Evolutionary conservation across 64 coral and sea anemone genomes (phyloP).

Genomic region (Cladopsammia gracilis): DNA sequence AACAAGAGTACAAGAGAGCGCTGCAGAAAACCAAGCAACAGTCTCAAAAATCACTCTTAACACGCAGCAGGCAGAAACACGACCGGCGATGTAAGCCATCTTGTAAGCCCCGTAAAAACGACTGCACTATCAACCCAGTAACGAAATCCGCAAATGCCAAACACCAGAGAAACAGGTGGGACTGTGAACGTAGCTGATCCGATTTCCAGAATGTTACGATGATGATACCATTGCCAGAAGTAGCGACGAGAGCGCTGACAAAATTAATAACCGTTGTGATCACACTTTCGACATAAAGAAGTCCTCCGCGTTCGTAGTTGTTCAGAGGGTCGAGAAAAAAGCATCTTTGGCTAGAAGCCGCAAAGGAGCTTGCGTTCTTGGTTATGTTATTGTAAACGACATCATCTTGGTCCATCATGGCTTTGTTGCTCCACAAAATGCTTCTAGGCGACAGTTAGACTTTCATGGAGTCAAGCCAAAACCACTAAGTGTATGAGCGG

Average conservation of each 20-base stretch:
- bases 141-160: slow-evolving; percentile 51
- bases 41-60: slow-evolving; percentile 24
- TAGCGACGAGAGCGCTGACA: background rate
- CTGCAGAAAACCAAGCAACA: slow-evolving; percentile 64
- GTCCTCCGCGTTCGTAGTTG: background rate
- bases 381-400: background rate
- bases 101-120: slow-evolving; percentile 50
- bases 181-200: slow-evolving; percentile 29
- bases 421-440: no score
- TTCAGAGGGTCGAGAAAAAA: slow-evolving; percentile 7
- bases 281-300: background rate
- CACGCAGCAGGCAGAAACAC: background rate
- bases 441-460: no score
- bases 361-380: background rate
- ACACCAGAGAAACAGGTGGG: slow-evolving; percentile 46
- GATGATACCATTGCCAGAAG: slow-evolving; percentile 35
- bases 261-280: slow-evolving; percentile 7
- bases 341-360: background rate
- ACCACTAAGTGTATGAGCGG: no score
- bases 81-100: slow-evolving; percentile 9
- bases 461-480: no score
- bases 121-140: slow-evolving; percentile 59
- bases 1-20: slow-evolving; percentile 22
- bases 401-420: no score
- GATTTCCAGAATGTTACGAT: slow-evolving; percentile 43